Conservation (phyloP, 2,113 vertebrate genomes). For the Menura novaehollandiae region DNA sequence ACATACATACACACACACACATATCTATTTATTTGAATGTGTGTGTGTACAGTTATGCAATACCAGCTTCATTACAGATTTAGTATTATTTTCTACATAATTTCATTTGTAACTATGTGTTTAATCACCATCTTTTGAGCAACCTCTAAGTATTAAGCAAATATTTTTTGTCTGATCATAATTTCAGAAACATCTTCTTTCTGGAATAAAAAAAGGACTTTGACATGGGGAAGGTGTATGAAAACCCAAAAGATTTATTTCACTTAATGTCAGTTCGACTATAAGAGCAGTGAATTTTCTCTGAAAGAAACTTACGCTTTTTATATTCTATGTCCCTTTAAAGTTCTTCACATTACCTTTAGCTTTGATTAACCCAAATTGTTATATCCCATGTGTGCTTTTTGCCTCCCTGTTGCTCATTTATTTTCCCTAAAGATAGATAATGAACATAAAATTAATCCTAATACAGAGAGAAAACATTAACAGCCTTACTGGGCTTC, state of each 20-base stretch:
- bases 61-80: not conserved
- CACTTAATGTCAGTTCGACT: not conserved
- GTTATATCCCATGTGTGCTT: not conserved
- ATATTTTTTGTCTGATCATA: not conserved
- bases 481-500: not conserved
- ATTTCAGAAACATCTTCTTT: not conserved
- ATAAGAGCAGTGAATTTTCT: not conserved
- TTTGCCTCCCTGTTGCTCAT: not conserved
- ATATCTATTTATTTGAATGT: not conserved
- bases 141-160: not conserved
- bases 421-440: not conserved
- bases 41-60: not conserved
- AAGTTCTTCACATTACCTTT: not conserved
- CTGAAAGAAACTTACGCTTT: not conserved
- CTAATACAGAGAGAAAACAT: not conserved
- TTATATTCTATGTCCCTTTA: not conserved
- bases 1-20: not conserved
- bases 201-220: not conserved
- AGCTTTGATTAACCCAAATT: not conserved
- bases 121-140: not conserved
- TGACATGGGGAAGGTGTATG: not conserved
- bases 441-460: conserved; percentile 1
- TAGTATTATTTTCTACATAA: not conserved
- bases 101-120: not conserved
- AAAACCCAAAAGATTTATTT: not conserved